Evolutionary conservation across 2,797 vertebrate species (phyloP), one percentile per base, ranked within the genome.

Genomic region (Glossophaga mutica): DNA sequence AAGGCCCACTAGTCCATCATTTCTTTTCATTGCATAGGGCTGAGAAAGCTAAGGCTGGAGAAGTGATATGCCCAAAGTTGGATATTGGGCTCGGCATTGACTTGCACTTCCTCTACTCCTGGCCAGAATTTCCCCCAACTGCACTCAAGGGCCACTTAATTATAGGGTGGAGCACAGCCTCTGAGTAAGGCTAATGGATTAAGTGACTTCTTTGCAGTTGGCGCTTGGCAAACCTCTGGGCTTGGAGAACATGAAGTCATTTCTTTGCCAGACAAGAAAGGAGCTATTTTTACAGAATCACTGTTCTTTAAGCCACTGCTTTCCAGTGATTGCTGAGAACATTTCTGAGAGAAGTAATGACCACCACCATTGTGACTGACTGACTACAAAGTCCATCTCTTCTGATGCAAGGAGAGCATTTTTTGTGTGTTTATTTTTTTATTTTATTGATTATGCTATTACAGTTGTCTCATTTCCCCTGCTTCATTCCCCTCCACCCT

Each of bases 251-350:
- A 91, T n/a, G 85, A 97, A 74, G 52, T 65, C 67, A 82, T 68
- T 96, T 79, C 73, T 96, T 92, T 93, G 84, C 87, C 29, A 81
- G 42, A 19, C 34, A 87, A 70, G 65, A 79, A 93, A 94, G 48
- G 37, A 92, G 52, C 71, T 87, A 62, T 65, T 92, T 94, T 96
- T 86, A 77, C 34, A 94, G 85, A 90, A 71, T 52, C 67, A 21
- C 24, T 8, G 0, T 70, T 86, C 44, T 94, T 92, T 34, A 86
- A 78, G 48, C 24, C 29, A n/a, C 65, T 76, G 67, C 55, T 81
- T 90, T 77, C n/a, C 76, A 93, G 52, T 39, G 15, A 86, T 48
- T 44, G 39, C 32, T 55, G 84, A 88, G 32, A 26, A 74, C 18
- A 74, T 91, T 87, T 92, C 86, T 22, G 71, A 94, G 68, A 93